Percentiles rank a stretch among this genome's conserved stretches.
Conservation (phyloP, 2,888 invertebrate species). For the Troides aeacus region DNA sequence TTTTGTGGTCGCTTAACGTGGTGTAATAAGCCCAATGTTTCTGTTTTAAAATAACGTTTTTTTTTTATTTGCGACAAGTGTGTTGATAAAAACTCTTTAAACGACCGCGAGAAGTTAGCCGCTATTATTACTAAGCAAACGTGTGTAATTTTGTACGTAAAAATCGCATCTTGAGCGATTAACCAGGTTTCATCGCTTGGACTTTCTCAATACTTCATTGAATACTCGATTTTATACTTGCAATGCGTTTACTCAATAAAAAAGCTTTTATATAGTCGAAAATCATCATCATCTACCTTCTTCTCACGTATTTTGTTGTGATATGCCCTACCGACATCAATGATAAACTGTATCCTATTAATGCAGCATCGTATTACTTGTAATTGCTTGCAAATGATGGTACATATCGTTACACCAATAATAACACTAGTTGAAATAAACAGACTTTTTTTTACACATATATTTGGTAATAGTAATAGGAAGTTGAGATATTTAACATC, state of each 20-base stretch:
- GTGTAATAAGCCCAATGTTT: slow-evolving; percentile 2
- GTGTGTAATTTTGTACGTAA: slow-evolving; percentile 19
- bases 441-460: too few relatives aligned
- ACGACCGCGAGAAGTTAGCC: background rate
- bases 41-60: background rate
- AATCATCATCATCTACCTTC: too few relatives aligned
- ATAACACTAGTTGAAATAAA: too few relatives aligned
- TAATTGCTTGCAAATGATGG: too few relatives aligned
- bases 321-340: too few relatives aligned
- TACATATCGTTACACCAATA: too few relatives aligned
- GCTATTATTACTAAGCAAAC: slow-evolving; percentile 2
- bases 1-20: slow-evolving; percentile 27
- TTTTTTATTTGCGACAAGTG: background rate
- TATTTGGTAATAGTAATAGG: too few relatives aligned
- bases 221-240: slow-evolving; percentile 13
- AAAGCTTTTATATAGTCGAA: background rate
- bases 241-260: slow-evolving; percentile 19
- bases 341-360: too few relatives aligned
- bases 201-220: slow-evolving; percentile 31
- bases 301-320: too few relatives aligned
- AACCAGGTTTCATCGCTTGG: slow-evolving; percentile 28
- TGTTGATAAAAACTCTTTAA: background rate
- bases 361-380: too few relatives aligned
- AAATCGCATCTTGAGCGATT: slow-evolving; percentile 25
- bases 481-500: too few relatives aligned